Evolutionary conservation across 2,888 invertebrate species (phyloP), one percentile per base, ranked within the genome.

Genomic region (Lepidochitona cinerea): DNA sequence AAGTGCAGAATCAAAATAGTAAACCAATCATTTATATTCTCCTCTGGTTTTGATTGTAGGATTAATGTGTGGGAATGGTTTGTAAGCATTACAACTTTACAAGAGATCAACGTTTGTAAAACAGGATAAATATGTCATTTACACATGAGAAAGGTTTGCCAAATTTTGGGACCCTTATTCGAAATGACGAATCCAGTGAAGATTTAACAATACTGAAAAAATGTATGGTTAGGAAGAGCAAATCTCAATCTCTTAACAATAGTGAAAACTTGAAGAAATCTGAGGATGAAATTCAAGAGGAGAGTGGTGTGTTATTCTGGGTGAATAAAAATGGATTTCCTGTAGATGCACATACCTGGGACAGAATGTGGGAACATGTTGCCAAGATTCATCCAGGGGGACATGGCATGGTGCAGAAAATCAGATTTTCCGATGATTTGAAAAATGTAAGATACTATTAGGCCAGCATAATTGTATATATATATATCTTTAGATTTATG

Each of bases 281-380:
- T n/a, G 26, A 59, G 29, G 59, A 70, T 37, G 53, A 59, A 18
- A 37, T 74, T 1, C 72, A 79, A 9, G 81, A 81, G 53, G 79
- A 82, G 23, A 87, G 85, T 81, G 89, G 87, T 23, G 88, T 89
- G 9, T 80, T 88, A 74, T 90, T 90, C 76, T 89, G 88, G 84
- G 87, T 90, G 33, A 90, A 90, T 78, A 88, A 86, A 70, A 84
- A 85, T 74, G 90, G 90, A 1, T 89, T 90, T 72, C 90, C 90
- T 5, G 82, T 90, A 26, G 85, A 87, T 79, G 83, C 85, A n/a
- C 77, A 79, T 69, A 89, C 89, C 4, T 90, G 89, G 89, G 83
- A 88, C n/a, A 78, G 88, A 70, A 90, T 90, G 90, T 90, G 89
- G 88, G 85, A 85, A 37, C 87, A 89, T 79, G 88, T 87, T 0